Evolutionary conservation across 2,888 invertebrate genomes (phyloP).

Genomic region (Amphipoea oculea): DNA sequence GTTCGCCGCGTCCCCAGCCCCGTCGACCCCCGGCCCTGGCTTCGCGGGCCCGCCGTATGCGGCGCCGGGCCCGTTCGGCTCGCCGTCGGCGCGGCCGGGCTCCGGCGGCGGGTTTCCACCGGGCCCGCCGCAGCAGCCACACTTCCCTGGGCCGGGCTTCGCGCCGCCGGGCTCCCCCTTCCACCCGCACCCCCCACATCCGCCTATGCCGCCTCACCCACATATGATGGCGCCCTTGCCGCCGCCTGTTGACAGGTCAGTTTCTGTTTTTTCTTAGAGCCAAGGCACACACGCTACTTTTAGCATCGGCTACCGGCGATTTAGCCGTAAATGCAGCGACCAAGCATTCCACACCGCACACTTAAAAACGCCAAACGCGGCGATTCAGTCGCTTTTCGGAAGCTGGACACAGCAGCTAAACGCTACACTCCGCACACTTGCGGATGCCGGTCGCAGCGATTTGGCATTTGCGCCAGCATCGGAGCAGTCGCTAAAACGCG

Average conservation of each 20-base stretch:
- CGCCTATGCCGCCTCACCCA: conserved; percentile 94
- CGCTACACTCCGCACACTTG: too few relatives aligned
- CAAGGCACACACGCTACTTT: too few relatives aligned
- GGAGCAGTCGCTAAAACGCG: too few relatives aligned
- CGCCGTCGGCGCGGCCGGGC: conserved; percentile 93
- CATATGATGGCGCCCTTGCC: conserved; percentile 91
- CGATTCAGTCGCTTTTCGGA: too few relatives aligned
- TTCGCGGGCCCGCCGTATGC: conserved; percentile 92
- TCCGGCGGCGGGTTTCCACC: conserved; percentile 96
- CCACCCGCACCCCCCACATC: conserved; percentile 96
- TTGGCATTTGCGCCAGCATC: too few relatives aligned
- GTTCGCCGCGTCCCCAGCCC: conserved; percentile 92
- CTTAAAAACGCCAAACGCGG: too few relatives aligned
- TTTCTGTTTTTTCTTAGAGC: conserved; percentile 11
- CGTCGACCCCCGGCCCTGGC: conserved; percentile 94
- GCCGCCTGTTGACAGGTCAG: conserved; percentile 95
- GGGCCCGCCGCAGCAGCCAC: conserved; percentile 92
- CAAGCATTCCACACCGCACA: too few relatives aligned
- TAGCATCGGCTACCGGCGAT: too few relatives aligned
- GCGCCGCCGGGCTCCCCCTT: conserved; percentile 95
- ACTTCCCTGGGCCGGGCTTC: conserved; percentile 93
- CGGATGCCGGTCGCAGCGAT: too few relatives aligned
- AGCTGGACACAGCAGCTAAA: too few relatives aligned
- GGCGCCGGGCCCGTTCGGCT: conserved; percentile 92
- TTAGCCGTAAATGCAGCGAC: too few relatives aligned